These are phyloP conservation scores for Momotus momota DNA, from an alignment of 2,797 vertebrate genomes.

Conservation along the genomic window DNA sequence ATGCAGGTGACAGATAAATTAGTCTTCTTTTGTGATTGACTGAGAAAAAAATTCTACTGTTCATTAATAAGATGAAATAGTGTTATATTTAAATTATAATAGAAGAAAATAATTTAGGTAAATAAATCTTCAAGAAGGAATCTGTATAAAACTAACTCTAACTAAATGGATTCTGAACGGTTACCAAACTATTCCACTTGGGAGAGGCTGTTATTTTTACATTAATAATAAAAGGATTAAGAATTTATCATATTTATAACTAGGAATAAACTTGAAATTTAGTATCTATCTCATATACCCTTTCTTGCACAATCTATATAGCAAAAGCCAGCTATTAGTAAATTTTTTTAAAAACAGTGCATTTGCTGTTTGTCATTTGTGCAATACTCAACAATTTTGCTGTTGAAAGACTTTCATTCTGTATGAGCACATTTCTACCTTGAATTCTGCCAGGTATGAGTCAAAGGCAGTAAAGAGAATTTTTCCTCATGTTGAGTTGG, in stretches of 20 bases:
- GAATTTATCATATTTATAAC: background rate
- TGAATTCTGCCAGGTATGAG: too few relatives aligned
- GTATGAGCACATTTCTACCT: too few relatives aligned
- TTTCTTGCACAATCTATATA: background rate
- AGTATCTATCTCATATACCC: background rate
- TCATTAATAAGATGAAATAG: slow-evolving; percentile 65
- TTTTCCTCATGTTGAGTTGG: too few relatives aligned
- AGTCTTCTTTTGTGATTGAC: slow-evolving; percentile 70
- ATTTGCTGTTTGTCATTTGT: too few relatives aligned
- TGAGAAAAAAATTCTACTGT: slow-evolving; percentile 39
- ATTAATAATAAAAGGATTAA: background rate
- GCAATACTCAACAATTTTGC: too few relatives aligned
- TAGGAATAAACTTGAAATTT: background rate
- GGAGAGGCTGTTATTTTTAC: background rate
- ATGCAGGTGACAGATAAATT: slow-evolving; percentile 75
- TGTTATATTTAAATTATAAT: background rate
- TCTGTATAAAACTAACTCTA: background rate
- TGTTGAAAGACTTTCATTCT: too few relatives aligned
- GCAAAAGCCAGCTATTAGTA: background rate
- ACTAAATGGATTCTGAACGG: background rate
- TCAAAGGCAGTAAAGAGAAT: too few relatives aligned
- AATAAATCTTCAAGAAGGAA: slow-evolving; percentile 29
- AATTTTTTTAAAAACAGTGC: too few relatives aligned
- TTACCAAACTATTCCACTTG: slow-evolving; percentile 13
- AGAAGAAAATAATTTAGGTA: slow-evolving; percentile 15